Conservation (phyloP, 2,888 invertebrate genomes). For the Corythucha ciliata region DNA sequence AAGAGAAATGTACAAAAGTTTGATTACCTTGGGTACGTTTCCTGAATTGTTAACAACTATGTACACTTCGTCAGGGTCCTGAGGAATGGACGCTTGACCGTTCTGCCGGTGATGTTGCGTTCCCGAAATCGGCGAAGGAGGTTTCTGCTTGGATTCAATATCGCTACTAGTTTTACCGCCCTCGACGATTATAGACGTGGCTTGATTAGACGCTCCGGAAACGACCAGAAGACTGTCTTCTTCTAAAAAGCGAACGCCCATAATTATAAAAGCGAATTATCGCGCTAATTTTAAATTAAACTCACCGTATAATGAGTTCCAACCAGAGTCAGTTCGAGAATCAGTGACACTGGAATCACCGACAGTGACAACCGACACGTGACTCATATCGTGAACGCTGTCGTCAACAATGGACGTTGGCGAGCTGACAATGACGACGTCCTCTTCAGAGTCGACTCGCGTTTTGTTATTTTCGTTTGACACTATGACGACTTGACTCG, state of each 20-base stretch:
- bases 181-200: slow-evolving; percentile 45
- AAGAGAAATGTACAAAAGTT: too few relatives aligned
- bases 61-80: slow-evolving; percentile 41
- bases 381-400: slow-evolving; percentile 61
- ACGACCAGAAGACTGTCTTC: slow-evolving; percentile 32
- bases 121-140: too few relatives aligned
- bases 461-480: slow-evolving; percentile 67
- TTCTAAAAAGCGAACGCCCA: slow-evolving; percentile 21
- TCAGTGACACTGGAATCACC: slow-evolving; percentile 66
- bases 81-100: slow-evolving; percentile 31
- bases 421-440: slow-evolving; percentile 36
- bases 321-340: slow-evolving; percentile 24
- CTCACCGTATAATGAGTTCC: slow-evolving; percentile 29
- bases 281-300: neutral
- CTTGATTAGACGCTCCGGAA: slow-evolving; percentile 17
- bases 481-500: slow-evolving; percentile 62
- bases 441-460: slow-evolving; percentile 38
- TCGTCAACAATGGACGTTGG: slow-evolving; percentile 39
- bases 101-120: too few relatives aligned
- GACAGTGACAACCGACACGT: slow-evolving; percentile 84
- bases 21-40: slow-evolving; percentile 30
- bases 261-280: neutral
- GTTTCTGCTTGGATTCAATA: slow-evolving; percentile 1
- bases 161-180: slow-evolving; percentile 40
- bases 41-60: slow-evolving; percentile 39